Evolutionary conservation across 1,140 invertebrate species (phyloP).

Genomic region (Drosophila albomicans): DNA sequence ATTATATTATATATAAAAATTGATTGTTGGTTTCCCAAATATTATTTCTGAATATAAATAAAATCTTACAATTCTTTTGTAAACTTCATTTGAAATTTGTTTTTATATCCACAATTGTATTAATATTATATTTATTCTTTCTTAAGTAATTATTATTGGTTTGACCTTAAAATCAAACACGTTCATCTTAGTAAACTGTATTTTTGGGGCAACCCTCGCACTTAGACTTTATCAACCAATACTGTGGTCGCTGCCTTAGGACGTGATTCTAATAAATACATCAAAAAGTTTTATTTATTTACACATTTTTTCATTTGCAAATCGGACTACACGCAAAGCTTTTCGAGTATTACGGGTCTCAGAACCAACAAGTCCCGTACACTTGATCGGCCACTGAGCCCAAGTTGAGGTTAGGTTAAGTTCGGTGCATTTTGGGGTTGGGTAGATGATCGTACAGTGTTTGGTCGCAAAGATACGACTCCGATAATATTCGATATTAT

Average conservation of each 20-base stretch:
- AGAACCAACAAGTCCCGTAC: conserved; percentile 7
- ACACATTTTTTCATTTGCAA: conserved; percentile 26
- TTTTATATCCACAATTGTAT: background rate
- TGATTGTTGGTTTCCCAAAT: no score
- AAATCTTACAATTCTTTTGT: no score
- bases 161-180: no score
- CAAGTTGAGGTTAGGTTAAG: conserved; percentile 24
- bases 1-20: no score
- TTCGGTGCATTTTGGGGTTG: conserved; percentile 8
- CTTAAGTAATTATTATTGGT: no score
- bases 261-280: conserved; percentile 48
- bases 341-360: conserved; percentile 4
- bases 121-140: background rate
- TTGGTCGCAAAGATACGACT: conserved; percentile 19
- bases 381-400: conserved; percentile 6
- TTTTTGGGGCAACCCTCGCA: conserved; percentile 5
- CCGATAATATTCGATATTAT: conserved; percentile 34
- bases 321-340: conserved; percentile 23
- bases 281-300: conserved; percentile 34
- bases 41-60: no score
- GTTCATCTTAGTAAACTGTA: background rate
- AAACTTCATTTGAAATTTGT: no score
- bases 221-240: conserved; percentile 34
- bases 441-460: conserved; percentile 11
- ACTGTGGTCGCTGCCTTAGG: conserved; percentile 20